A percentile compares a stretch with the other conserved stretches of the same genome.
Evolutionary conservation across 1,140 invertebrate species (phyloP).

Genomic region (Brachionus koreanus): DNA sequence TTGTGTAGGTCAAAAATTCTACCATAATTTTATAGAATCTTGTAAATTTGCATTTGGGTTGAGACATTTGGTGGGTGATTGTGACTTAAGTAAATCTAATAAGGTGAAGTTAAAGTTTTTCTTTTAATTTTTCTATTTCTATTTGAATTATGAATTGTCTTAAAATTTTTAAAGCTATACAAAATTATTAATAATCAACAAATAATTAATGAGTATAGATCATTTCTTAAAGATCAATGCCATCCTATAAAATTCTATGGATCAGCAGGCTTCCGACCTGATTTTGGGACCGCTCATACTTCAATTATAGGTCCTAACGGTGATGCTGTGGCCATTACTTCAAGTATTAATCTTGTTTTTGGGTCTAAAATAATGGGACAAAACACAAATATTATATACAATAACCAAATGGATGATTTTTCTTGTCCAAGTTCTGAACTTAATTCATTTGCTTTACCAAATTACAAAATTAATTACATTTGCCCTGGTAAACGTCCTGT

Average conservation of each 20-base stretch:
- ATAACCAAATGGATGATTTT: slow-evolving; percentile 94
- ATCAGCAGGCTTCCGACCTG: neutral
- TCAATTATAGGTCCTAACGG: slow-evolving; percentile 78
- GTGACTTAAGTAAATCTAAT: slow-evolving; percentile 47
- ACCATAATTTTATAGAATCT: slow-evolving; percentile 81
- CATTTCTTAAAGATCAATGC: slow-evolving; percentile 47
- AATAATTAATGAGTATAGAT: slow-evolving; percentile 50
- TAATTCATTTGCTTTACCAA: slow-evolving; percentile 75
- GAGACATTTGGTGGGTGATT: slow-evolving; percentile 78
- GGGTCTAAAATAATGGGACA: slow-evolving; percentile 58
- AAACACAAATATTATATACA: slow-evolving; percentile 83
- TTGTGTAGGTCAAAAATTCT: slow-evolving; percentile 59
- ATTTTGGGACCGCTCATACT: slow-evolving; percentile 68
- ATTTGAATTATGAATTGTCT: neutral
- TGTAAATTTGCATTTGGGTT: slow-evolving; percentile 86
- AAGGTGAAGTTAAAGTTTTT: neutral
- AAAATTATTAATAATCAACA: slow-evolving; percentile 11
- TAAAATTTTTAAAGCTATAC: neutral
- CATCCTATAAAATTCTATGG: slow-evolving; percentile 45
- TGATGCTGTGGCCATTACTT: slow-evolving; percentile 85
- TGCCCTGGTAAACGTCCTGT: slow-evolving; percentile 74
- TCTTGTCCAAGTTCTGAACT: slow-evolving; percentile 66
- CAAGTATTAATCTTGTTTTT: slow-evolving; percentile 77
- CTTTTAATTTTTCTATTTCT: slow-evolving; percentile 47
- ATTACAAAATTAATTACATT: slow-evolving; percentile 73